Base-by-base conservation (phyloP, 2,888 invertebrate species). In the Cataglyphis livida region DNA sequence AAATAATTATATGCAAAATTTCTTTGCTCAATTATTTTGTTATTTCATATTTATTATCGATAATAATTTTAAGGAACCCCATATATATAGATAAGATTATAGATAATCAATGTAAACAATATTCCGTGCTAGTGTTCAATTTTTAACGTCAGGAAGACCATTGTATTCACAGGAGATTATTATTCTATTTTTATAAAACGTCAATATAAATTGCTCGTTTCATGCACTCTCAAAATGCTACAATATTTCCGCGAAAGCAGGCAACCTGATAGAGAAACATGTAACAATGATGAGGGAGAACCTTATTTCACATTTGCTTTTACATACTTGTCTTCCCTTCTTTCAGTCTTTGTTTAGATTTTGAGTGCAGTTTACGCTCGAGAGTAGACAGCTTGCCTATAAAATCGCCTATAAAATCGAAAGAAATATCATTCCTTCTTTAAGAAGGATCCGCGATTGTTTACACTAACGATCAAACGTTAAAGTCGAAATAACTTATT, bases 281-380 rank as follows among this genome's bases (percentile, higher is more conserved):
- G 48, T 62, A 74, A 87, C 61, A 83, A 68, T 76, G 82, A 88
- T 85, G 85, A 89, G 88, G 84, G 76, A 85, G 73, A 85, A 75
- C 76, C 76, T 86, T 65, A 78, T 62, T 85, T 88, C 81, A 81
- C 85, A 88, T 89, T 78, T 89, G 83, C 82, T 87, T 89, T 92
- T 93, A 94, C 94, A 93, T 94, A 94, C 94, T 93, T 94, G 90
- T 91, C 91, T 92, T 93, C 89, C 90, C 87, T 83, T 93, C 91
- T 92, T 89, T 92, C 91, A 91, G 86, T 92, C 91, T 94, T 92
- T 92, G 89, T 93, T 93, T 92, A 91, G 92, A 91, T 92, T 92
- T 93, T 87, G 92, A 90, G 90, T 92, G 92, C 84, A 93, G 90
- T 92, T 93, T 93, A 85, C 93, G 91, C 90, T 93, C 93, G 89